These are phyloP conservation scores for Pelodiscus sinensis DNA, from an alignment of 2,113 vertebrate genomes.

Conservation along the genomic window DNA sequence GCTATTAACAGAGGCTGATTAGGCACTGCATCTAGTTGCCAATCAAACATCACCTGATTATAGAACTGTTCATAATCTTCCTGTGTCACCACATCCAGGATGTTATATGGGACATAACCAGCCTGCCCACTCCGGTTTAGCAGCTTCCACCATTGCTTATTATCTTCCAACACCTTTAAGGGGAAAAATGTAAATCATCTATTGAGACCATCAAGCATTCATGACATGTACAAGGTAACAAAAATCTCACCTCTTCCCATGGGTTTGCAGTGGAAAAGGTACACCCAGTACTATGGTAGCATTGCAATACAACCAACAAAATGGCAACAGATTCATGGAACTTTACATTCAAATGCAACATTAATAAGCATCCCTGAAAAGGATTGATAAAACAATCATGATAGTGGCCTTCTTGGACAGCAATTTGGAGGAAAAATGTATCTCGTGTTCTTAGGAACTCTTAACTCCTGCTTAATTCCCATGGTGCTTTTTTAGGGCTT, in stretches of 20 bases:
- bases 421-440: not conserved
- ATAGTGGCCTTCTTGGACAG: not conserved
- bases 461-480: not conserved
- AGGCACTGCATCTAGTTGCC: not conserved
- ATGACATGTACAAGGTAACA: accelerated
- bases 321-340: not conserved
- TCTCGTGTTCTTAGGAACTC: not conserved
- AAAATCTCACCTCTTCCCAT: not conserved
- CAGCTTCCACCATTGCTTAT: slow-evolving; percentile 96
- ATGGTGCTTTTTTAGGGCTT: not conserved
- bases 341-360: not conserved
- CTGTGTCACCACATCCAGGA: slow-evolving; percentile 84
- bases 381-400: not conserved
- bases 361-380: not conserved
- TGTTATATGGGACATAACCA: slow-evolving; percentile 91
- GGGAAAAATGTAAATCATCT: not conserved
- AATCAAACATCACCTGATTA: slow-evolving; percentile 24
- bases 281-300: accelerated
- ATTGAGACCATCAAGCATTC: not conserved
- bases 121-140: slow-evolving; percentile 90
- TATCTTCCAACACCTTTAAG: slow-evolving; percentile 90
- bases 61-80: slow-evolving; percentile 77
- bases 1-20: not conserved
- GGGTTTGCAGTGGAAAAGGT: not conserved
- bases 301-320: not conserved